Evolutionary conservation across 2,888 invertebrate genomes (phyloP).

Genomic region (Eupithecia pulchellata): DNA sequence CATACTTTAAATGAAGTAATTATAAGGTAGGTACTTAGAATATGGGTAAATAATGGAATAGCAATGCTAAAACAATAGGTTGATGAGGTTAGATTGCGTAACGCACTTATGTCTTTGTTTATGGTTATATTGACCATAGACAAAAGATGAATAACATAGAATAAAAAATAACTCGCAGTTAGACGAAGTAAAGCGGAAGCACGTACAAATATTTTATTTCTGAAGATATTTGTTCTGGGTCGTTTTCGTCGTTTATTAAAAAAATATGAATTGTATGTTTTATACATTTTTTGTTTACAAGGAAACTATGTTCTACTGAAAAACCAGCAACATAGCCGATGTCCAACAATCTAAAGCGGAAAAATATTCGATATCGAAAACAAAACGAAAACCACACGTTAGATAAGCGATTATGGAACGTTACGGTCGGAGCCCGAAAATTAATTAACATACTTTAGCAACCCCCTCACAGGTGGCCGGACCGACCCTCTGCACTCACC

Average conservation of each 20-base stretch:
- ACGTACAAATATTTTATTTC: too few species aligned
- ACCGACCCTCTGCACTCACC: conserved; percentile 57
- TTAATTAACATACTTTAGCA: conserved; percentile 85
- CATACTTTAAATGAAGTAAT: conserved; percentile 3
- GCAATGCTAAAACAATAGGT: conserved; percentile 10
- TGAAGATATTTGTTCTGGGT: too few species aligned
- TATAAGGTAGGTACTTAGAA: background rate
- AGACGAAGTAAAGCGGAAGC: conserved; percentile 8
- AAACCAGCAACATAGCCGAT: background rate
- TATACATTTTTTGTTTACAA: too few species aligned
- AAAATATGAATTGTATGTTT: too few species aligned
- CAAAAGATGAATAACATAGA: conserved; percentile 18
- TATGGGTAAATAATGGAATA: conserved; percentile 10
- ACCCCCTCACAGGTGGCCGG: conserved; percentile 76
- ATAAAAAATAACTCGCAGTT: conserved; percentile 10
- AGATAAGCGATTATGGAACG: conserved; percentile 53
- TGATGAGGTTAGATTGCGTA: conserved; percentile 6
- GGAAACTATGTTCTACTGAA: background rate
- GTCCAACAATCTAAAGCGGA: conserved; percentile 3
- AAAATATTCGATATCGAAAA: conserved; percentile 68
- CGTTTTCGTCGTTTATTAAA: too few species aligned
- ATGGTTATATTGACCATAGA: conserved; percentile 18
- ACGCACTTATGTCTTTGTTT: conserved; percentile 14
- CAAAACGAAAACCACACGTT: conserved; percentile 76
- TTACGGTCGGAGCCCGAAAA: conserved; percentile 80